Evolutionary conservation across 2,888 invertebrate genomes (phyloP), one percentile per base, ranked within the genome.

Genomic region (Diarsia dahlii): DNA sequence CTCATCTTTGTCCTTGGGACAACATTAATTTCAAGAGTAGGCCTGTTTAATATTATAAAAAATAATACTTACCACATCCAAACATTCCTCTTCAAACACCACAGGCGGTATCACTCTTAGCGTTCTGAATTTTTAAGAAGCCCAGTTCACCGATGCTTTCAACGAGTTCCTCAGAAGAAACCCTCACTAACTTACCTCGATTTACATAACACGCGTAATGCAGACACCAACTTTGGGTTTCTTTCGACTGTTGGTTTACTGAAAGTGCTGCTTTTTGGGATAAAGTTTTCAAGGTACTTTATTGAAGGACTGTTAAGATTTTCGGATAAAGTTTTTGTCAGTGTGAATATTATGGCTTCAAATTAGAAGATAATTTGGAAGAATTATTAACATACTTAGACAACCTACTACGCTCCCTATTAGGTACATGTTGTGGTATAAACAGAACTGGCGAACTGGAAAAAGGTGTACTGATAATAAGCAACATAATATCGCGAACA

Each of bases 191-290:
- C 89, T 91, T 89, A 74, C 75, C 89, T 82, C 87, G 89, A 94
- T 94, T 95, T 94, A 91, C 95, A 95, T 94, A 94, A 93, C 94
- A 92, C 92, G 92, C 92, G 93, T 93, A 93, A 93, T 92, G 87
- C 90, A 88, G 81, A 86, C 75, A 85, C 87, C 89, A 94, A 94
- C 93, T 95, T 94, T 84, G 88, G 87, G 90, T 91, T 90, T 85
- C 85, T 86, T 88, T 87, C 76, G 54, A 56, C 76, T 84, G 75
- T 82, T 70, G 84, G 82, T 81, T 85, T 74, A 76, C 83, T 78
- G 82, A 63, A 73, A 78, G 74, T 80, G 76, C 65, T 69, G 67
- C 78, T 64, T 73, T 73, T 82, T 77, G 67, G 71, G 50, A 54
- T 66, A 73, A 69, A 80, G n/a, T 65, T 80, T 60, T 80, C 23